Percentiles rank a stretch among this genome's conserved stretches.
phyloP scores from a whole-genome alignment of 23 tunicate genomes.

The Clavelina lepadiformis region DNA sequence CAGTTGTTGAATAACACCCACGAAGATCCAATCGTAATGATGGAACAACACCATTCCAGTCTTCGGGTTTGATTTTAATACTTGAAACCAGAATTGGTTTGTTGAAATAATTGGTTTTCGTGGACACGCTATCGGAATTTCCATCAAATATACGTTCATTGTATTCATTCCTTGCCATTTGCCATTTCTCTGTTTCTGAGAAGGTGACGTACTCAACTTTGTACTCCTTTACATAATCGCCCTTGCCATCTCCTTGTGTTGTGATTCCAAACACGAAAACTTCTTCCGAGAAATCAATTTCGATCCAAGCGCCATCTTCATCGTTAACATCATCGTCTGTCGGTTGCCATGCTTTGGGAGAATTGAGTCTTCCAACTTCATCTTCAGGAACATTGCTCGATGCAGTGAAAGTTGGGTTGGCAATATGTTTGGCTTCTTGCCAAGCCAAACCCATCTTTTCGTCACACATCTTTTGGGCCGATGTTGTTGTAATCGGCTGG shows the following conservation, averaged over 20 bases:
- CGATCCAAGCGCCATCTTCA: slow-evolving; percentile 44
- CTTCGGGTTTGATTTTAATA: slow-evolving; percentile 19
- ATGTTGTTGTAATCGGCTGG: too few species aligned
- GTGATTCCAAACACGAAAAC: slow-evolving; percentile 31
- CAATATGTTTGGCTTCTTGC: slow-evolving; percentile 11
- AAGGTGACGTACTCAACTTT: slow-evolving; percentile 9
- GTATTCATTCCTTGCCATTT: slow-evolving; percentile 7
- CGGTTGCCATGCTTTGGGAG: slow-evolving; percentile 33
- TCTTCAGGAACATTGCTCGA: slow-evolving; percentile 49
- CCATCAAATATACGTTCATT: slow-evolving; percentile 13
- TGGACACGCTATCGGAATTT: slow-evolving; percentile 26
- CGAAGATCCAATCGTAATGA: slow-evolving; percentile 43
- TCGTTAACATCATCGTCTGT: slow-evolving; percentile 20
- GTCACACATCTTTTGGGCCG: slow-evolving; percentile 14
- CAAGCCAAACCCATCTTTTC: slow-evolving; percentile 39
- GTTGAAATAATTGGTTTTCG: slow-evolving; percentile 8
- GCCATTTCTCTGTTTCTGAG: slow-evolving; percentile 3
- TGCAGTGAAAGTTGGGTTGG: slow-evolving; percentile 32
- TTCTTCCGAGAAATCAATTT: slow-evolving; percentile 39
- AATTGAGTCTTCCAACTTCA: slow-evolving; percentile 15
- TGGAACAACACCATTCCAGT: slow-evolving; percentile 41
- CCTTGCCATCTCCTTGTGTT: slow-evolving; percentile 51
- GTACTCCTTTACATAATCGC: slow-evolving; percentile 40
- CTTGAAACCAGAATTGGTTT: slow-evolving; percentile 13
- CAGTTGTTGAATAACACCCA: slow-evolving; percentile 40